Evolutionary conservation across 2,113 vertebrate genomes (phyloP).

Genomic region (Machaerirhynchus nigripectus): DNA sequence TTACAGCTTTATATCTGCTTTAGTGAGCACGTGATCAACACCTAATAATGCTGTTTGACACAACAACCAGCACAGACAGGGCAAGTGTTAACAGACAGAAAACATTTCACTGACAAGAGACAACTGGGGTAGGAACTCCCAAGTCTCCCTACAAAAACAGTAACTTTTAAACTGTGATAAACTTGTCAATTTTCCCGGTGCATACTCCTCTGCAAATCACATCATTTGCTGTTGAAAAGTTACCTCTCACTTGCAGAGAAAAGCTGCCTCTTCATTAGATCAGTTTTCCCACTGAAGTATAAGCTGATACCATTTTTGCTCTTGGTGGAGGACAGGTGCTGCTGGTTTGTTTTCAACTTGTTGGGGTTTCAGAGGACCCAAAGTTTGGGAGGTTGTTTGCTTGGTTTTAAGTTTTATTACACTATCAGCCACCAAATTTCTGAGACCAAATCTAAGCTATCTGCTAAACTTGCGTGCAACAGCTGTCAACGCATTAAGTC

Average conservation of each 20-base stretch:
- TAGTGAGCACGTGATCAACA: not conserved
- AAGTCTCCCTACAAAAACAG: not conserved
- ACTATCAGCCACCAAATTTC: not conserved
- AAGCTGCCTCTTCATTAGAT: not conserved
- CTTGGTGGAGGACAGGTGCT: accelerated
- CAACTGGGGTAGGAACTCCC: not conserved
- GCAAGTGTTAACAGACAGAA: not conserved
- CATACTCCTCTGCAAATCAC: not conserved
- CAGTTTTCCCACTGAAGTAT: not conserved
- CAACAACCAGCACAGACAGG: not conserved
- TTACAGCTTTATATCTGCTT: not conserved
- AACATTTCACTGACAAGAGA: not conserved
- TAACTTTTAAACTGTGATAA: not conserved
- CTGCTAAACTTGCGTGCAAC: not conserved
- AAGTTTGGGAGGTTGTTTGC: not conserved
- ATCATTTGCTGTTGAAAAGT: not conserved
- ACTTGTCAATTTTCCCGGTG: not conserved
- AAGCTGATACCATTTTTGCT: not conserved
- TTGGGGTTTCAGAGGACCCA: accelerated
- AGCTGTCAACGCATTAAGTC: not conserved
- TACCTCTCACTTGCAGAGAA: not conserved
- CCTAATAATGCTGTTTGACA: not conserved
- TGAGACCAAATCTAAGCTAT: not conserved
- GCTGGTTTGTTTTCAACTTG: not conserved
- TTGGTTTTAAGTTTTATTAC: not conserved